A percentile compares a stretch with the other conserved stretches of the same genome.
Evolutionary conservation across 2,888 invertebrate genomes (phyloP).

Genomic region (Eumacrocentrus americanus): DNA sequence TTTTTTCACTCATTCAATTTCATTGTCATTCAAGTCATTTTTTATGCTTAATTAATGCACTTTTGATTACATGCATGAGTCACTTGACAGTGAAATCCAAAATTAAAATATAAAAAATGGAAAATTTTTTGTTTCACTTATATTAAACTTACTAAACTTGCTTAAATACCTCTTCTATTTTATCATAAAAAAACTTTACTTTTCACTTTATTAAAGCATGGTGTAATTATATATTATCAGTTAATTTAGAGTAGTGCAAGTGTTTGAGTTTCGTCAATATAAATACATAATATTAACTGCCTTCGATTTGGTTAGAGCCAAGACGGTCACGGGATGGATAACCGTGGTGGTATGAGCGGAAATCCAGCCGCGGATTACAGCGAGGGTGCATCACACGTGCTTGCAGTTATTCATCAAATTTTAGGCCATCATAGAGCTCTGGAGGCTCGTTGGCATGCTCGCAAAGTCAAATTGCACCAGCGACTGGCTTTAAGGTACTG

Average conservation of each 20-base stretch:
- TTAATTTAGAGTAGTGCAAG: too few relatives aligned
- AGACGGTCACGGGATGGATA: slow-evolving; percentile 63
- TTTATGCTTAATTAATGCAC: not conserved
- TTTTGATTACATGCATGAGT: not conserved
- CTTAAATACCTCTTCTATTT: too few relatives aligned
- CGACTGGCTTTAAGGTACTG: slow-evolving; percentile 77
- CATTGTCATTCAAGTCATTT: not conserved
- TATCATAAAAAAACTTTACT: too few relatives aligned
- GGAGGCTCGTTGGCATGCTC: slow-evolving; percentile 94
- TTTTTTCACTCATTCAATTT: not conserved
- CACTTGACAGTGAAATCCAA: not conserved
- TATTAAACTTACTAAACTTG: too few relatives aligned
- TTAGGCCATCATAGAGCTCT: slow-evolving; percentile 91
- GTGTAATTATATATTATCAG: too few relatives aligned
- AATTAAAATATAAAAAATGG: too few relatives aligned
- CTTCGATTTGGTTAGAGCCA: slow-evolving; percentile 43
- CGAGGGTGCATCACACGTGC: slow-evolving; percentile 93
- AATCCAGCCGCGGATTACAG: slow-evolving; percentile 96
- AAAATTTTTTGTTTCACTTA: too few relatives aligned
- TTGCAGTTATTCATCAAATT: slow-evolving; percentile 96
- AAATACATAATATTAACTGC: not conserved
- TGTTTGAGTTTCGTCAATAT: too few relatives aligned
- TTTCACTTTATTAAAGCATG: too few relatives aligned
- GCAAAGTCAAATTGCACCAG: slow-evolving; percentile 94
- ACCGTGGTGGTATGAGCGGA: slow-evolving; percentile 71